These are phyloP conservation scores for Lordiphosa clarofinis DNA, from an alignment of 1,140 invertebrate species.

Conservation along the genomic window DNA sequence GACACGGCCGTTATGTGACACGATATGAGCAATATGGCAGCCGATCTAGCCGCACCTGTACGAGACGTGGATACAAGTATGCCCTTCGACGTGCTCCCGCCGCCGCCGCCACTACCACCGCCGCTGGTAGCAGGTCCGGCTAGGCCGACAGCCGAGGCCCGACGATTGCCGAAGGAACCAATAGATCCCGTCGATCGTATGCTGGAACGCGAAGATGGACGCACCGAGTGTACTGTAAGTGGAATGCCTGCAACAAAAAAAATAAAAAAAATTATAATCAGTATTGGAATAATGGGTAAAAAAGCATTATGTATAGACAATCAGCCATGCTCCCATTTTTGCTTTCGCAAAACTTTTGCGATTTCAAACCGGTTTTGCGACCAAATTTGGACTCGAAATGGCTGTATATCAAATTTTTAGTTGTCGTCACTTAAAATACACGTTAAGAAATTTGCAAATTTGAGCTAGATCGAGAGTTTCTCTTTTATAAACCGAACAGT, in stretches of 20 bases:
- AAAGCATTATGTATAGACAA: too few species aligned
- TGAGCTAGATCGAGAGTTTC: too few species aligned
- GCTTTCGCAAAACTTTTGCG: too few species aligned
- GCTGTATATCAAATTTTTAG: too few species aligned
- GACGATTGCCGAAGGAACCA: conserved; percentile 81
- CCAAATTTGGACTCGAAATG: too few species aligned
- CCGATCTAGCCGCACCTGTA: conserved; percentile 92
- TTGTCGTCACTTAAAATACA: too few species aligned
- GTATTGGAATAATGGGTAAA: conserved; percentile 6
- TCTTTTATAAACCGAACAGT: too few species aligned
- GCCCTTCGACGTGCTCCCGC: conserved; percentile 79
- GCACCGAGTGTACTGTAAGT: conserved; percentile 82
- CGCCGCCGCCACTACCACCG: conserved; percentile 47
- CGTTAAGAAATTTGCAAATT: too few species aligned
- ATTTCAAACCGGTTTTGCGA: too few species aligned
- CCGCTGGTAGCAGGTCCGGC: conserved; percentile 64
- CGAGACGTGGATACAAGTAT: conserved; percentile 86
- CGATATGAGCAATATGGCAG: conserved; percentile 94
- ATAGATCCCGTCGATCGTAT: conserved; percentile 84
- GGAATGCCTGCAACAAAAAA: conserved; percentile 81
- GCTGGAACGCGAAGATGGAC: conserved; percentile 86
- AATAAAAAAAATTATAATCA: conserved; percentile 1
- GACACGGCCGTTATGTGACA: conserved; percentile 85
- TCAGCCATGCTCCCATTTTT: too few species aligned
- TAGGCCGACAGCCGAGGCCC: conserved; percentile 83